Evolutionary conservation across 2,113 vertebrate genomes (phyloP), one percentile per base, ranked within the genome.

Genomic region (Heteronetta atricapilla): DNA sequence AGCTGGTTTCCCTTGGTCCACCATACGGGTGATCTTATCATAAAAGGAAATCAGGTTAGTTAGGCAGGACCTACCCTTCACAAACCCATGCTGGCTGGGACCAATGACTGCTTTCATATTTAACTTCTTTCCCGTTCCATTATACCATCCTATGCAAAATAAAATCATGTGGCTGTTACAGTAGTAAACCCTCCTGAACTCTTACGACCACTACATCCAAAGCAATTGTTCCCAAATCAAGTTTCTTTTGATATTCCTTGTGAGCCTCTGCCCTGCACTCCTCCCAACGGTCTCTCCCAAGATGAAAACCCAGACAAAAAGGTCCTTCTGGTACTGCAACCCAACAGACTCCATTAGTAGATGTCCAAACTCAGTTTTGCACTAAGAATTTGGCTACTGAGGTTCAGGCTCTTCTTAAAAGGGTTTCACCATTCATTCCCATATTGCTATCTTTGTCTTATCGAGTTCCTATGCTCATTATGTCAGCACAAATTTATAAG

Each of bases 281-380:
- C 59, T 34, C 25, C 11, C 0, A 0, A 42, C 22, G 20, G 19
- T 38, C 53, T 68, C 8, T 1, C 22, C 52, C 82, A 63, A 38
- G 23, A 25, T 25, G 9, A 38, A 26, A 15, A 36, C 34, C 14
- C 23, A 28, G 60, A 19, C 62, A 63, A 25, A 38, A 40, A 15
- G 10, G 62, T 22, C 62, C 7, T 18, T 40, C 25, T 25, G 25
- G 23, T 63, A 26, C 36, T 26, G 25, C 60, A 38, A 17, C 36
- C 36, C 60, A 38, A 33, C n/a, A 28, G 26, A 36, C 6, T 2
- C 58, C 25, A 6, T 58, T 26, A 34, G 73, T 50, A 72, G 44
- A 33, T 7, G 34, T 4, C 16, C 15, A 19, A 22, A 36, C 17
- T 26, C 53, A 72, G 60, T 69, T 82, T 63, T 67, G 40, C 21